Conservation (phyloP, 2,797 vertebrate genomes). For the Pantherophis vulpinus region DNA sequence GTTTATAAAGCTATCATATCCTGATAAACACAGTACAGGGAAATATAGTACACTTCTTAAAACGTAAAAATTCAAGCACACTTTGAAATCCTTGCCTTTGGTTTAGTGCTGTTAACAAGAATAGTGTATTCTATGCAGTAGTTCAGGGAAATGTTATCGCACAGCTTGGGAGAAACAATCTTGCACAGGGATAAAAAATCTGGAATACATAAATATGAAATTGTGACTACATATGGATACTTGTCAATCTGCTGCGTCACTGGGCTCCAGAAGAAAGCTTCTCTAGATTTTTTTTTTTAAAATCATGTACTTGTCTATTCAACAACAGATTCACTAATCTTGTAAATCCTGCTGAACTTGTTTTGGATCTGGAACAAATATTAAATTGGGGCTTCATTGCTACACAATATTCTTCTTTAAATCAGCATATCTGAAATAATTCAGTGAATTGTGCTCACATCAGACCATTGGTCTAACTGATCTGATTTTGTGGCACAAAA, state of each 20-base stretch:
- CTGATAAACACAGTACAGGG: background rate
- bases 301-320: background rate
- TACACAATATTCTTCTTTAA: background rate
- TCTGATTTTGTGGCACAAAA: background rate
- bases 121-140: slow-evolving; percentile 59
- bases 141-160: slow-evolving; percentile 50
- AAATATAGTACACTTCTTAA: slow-evolving; percentile 41
- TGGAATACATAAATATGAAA: slow-evolving; percentile 4
- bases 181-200: background rate
- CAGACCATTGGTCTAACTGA: background rate
- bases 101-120: slow-evolving; percentile 51
- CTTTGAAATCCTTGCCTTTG: slow-evolving; percentile 47
- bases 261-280: background rate
- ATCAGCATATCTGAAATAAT: background rate
- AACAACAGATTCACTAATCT: background rate
- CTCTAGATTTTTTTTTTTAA: background rate
- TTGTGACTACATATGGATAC: background rate
- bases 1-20: background rate
- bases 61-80: background rate
- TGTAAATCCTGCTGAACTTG: background rate
- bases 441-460: background rate
- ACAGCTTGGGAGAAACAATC: slow-evolving; percentile 48
- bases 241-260: background rate
- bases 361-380: slow-evolving; percentile 10
- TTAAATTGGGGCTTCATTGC: background rate